Conservation (phyloP, 1,140 invertebrate genomes). For the Lucilia sericata region DNA sequence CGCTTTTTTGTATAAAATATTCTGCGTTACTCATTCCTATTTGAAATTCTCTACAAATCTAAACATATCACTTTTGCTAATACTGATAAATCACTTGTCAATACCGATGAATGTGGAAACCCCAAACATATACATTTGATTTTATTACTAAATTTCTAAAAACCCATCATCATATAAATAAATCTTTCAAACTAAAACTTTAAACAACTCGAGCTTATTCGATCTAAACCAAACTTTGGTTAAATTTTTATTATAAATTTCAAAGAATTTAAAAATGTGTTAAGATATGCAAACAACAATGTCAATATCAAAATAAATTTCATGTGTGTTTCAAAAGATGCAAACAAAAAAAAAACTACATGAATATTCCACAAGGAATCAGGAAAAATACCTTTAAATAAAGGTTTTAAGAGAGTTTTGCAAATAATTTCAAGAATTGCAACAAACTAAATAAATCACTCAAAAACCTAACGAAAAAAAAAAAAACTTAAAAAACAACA, state of each 20-base stretch:
- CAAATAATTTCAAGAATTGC: slow-evolving; percentile 64
- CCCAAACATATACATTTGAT: not conserved
- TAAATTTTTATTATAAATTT: too few relatives aligned
- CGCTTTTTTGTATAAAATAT: too few relatives aligned
- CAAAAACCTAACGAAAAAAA: slow-evolving; percentile 34
- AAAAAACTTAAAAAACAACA: not conserved
- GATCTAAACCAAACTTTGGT: slow-evolving; percentile 16
- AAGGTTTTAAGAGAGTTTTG: slow-evolving; percentile 32
- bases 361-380: not conserved
- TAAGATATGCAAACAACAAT: slow-evolving; percentile 58
- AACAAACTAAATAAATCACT: slow-evolving; percentile 65
- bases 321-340: not conserved
- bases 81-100: slow-evolving; percentile 38
- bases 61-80: not conserved
- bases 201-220: not conserved
- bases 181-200: not conserved
- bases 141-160: slow-evolving; percentile 15
- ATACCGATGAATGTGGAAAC: not conserved
- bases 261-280: slow-evolving; percentile 62
- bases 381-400: not conserved
- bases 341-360: not conserved
- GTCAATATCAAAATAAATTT: slow-evolving; percentile 49
- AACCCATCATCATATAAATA: not conserved
- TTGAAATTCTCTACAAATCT: not conserved
- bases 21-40: not conserved